Base-by-base conservation (phyloP, 2,113 vertebrate species). In the Mohoua ochrocephala region DNA sequence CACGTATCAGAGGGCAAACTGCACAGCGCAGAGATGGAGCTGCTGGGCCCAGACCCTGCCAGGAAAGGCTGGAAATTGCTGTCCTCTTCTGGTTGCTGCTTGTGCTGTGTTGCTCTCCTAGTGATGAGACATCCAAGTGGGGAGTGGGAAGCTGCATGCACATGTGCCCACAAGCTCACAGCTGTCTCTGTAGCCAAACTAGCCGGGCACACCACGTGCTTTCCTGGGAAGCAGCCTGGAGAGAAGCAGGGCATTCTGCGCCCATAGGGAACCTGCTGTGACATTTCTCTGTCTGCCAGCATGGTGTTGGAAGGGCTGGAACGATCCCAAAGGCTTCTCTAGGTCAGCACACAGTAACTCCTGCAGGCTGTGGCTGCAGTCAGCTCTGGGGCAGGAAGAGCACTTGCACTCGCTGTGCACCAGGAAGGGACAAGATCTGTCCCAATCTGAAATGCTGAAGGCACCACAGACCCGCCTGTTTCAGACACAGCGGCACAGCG, bases 401-500 rank as follows among this genome's bases (percentile, higher is more conserved):
- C 39, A 15, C 26, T 18, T 5, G 8, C 49, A 45, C 3, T 20
- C 3, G 16, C 41, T 83, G 61, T 20, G 5, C 14, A 5, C 14
- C 41, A 19, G 71, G 24, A 69, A 23, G 6, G 42, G 56, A 4
- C 1, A 27, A 42, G 63, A 7, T 47, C 39, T 44, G 73, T 39
- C 30, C 52, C 20, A 19, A 9, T 39, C 42, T 19, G 21, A 53
- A 53, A 37, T 24, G 47, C 41, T 47, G 17, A 54, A 53, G 60
- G 69, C 47, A 57, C 17, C 0, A 0, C 27, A 70, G 64, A 17
- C 11, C 26, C 45, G 44, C 22, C 5, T 0, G 0, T 37, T 59
- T 42, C 12, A 5, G 28, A 30, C 15, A 4, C 37, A 56, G 45
- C 4, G 17, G 13, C 11, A 20, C 31, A 18, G 57, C 2, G 33